Evolutionary conservation across 2,797 vertebrate genomes (phyloP).

Genomic region (Cyclura pinguis): DNA sequence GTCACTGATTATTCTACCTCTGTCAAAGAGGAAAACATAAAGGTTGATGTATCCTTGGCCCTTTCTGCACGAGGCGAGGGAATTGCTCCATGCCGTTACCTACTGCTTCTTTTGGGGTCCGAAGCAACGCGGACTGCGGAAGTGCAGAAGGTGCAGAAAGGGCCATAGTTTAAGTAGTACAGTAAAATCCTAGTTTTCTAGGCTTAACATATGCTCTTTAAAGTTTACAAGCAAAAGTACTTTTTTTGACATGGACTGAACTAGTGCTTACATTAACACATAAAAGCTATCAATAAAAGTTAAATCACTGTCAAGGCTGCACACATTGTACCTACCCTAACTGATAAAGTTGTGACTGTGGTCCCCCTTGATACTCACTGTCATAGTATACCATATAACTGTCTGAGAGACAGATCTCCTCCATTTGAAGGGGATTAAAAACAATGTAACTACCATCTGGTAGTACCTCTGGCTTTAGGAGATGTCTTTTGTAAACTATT

Average conservation of each 20-base stretch:
- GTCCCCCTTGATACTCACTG: too few relatives aligned
- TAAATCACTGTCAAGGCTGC: neutral
- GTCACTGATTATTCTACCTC: slow-evolving; percentile 81
- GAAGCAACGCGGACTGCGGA: too few relatives aligned
- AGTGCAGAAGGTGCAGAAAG: too few relatives aligned
- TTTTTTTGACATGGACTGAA: neutral
- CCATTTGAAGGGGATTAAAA: too few relatives aligned
- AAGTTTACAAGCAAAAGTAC: slow-evolving; percentile 75
- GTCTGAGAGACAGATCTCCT: too few relatives aligned
- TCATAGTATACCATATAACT: too few relatives aligned
- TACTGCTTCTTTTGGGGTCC: too few relatives aligned
- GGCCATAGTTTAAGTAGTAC: slow-evolving; percentile 88
- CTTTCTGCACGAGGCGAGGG: too few relatives aligned
- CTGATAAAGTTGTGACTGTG: neutral
- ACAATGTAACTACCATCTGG: too few relatives aligned
- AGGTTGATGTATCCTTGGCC: slow-evolving; percentile 73
- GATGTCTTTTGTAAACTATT: too few relatives aligned
- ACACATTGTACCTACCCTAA: neutral
- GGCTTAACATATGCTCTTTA: slow-evolving; percentile 87
- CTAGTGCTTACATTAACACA: neutral
- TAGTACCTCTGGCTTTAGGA: too few relatives aligned
- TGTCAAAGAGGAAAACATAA: slow-evolving; percentile 83
- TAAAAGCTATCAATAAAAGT: neutral
- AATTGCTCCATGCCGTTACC: too few relatives aligned
- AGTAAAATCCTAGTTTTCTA: slow-evolving; percentile 91